A percentile compares a stretch with the other conserved stretches of the same genome.
Conservation (phyloP, 2,113 vertebrate genomes). For the Copsychus sechellarum region DNA sequence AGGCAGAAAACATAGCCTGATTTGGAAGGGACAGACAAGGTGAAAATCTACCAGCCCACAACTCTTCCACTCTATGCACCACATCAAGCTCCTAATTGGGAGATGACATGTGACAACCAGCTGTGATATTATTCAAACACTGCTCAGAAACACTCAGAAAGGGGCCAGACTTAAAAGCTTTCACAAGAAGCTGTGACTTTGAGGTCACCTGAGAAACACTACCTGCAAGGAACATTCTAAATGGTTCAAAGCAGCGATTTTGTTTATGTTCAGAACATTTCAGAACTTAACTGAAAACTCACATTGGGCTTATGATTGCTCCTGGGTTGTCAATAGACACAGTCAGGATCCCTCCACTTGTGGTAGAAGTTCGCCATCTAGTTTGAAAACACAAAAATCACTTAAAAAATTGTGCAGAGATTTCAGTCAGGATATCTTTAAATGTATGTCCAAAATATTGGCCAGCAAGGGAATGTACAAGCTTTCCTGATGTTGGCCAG, state of each 20-base stretch:
- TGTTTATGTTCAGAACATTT: not conserved
- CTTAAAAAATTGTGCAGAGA: not conserved
- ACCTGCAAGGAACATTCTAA: not conserved
- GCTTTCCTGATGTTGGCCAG: not conserved
- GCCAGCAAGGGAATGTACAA: not conserved
- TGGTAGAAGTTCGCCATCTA: slow-evolving; percentile 89
- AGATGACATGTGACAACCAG: not conserved
- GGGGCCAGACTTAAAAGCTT: not conserved
- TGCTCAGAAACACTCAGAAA: not conserved
- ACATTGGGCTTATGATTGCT: slow-evolving; percentile 88
- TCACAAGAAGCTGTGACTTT: not conserved
- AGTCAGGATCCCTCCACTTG: slow-evolving; percentile 87
- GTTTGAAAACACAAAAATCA: slow-evolving; percentile 46
- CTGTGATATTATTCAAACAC: not conserved
- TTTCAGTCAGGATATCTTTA: not conserved
- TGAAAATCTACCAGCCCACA: not conserved
- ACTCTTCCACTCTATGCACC: not conserved
- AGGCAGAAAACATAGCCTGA: not conserved
- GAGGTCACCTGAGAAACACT: not conserved
- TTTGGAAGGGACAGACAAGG: not conserved
- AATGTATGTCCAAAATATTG: not conserved
- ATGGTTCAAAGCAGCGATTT: not conserved
- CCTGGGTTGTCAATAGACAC: slow-evolving; percentile 95
- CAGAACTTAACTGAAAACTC: slow-evolving; percentile 39
- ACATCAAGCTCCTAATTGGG: not conserved